Base-by-base conservation (phyloP, 2,888 invertebrate species). In the Diabrotica balteata region DNA sequence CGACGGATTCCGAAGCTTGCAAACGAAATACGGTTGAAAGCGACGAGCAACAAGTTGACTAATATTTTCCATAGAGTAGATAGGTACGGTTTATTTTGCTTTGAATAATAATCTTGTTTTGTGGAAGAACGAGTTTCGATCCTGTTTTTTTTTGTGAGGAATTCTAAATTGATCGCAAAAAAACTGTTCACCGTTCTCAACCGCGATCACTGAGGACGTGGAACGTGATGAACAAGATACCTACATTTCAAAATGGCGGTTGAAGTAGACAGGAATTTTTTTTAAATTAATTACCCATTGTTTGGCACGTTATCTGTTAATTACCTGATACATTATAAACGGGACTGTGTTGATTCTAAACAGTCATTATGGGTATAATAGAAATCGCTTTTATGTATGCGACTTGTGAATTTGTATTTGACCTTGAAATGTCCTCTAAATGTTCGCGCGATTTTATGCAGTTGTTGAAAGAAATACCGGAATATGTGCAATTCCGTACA, bases 1-100 rank as follows among this genome's bases (percentile, higher is more conserved):
- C 66, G 66, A 63, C 44, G 54, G 11, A 51, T 11, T 59, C 63
- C 66, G 66, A 69, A 67, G 45, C 50, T 50, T 10, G 49, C 55
- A 57, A 59, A 47, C 59, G 55, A 59, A 66, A 69, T 60, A 66
- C 70, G 69, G 68, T 69, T 64, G 68, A 70, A 71, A 69, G 68
- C 70, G 69, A 71, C 67, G 69, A 73, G 73, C 73, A 73, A 73
- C 73, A 73, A 73, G 73, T 73, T 73, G 72, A 73, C 71, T 70
- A 70, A 57, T 45, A 47, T 72, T 72, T 73, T 73, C 67, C 73
- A 73, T 67, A 68, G 67, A 69, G 71, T 65, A 62, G 63, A 57
- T 71, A 68, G 67, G 66, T 69, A 68, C 68, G 62, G 67, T 60
- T 65, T 68, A 62, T 72, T 68, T 68, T 59, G 68, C 68, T 71